phyloP scores from a whole-genome alignment of 2,797 vertebrate species.

The Microhierax caerulescens region DNA sequence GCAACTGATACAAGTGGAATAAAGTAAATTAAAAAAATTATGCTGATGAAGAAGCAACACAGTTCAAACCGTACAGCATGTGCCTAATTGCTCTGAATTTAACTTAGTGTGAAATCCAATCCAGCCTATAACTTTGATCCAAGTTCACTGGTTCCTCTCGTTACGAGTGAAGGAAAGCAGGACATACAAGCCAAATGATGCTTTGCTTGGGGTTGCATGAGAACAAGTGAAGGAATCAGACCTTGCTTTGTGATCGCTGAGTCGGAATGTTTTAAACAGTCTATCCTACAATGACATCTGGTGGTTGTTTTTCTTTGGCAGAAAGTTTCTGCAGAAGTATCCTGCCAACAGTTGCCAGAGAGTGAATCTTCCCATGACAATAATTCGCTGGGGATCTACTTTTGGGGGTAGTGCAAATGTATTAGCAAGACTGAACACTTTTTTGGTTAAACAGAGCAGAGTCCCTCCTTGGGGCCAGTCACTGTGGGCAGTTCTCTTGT shows the following conservation, averaged over 20 bases:
- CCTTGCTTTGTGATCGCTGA: neutral
- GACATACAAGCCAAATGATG: rapidly evolving
- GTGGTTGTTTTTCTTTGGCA: slow-evolving; percentile 20
- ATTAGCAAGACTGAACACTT: neutral
- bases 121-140: neutral
- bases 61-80: neutral
- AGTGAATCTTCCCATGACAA: neutral
- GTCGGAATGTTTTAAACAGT: neutral
- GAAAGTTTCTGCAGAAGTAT: neutral
- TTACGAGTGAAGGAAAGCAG: neutral
- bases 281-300: slow-evolving; percentile 67
- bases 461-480: neutral
- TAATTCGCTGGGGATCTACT: neutral
- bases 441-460: neutral
- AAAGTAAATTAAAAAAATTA: neutral
- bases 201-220: neutral
- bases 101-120: neutral
- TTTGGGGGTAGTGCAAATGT: neutral
- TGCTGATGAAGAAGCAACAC: neutral
- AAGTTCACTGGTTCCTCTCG: neutral
- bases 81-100: neutral
- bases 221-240: neutral
- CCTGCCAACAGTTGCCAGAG: neutral
- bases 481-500: neutral
- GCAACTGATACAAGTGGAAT: no score